phyloP scores from a whole-genome alignment of 2,797 vertebrate genomes.

The Chaunax sp. region DNA sequence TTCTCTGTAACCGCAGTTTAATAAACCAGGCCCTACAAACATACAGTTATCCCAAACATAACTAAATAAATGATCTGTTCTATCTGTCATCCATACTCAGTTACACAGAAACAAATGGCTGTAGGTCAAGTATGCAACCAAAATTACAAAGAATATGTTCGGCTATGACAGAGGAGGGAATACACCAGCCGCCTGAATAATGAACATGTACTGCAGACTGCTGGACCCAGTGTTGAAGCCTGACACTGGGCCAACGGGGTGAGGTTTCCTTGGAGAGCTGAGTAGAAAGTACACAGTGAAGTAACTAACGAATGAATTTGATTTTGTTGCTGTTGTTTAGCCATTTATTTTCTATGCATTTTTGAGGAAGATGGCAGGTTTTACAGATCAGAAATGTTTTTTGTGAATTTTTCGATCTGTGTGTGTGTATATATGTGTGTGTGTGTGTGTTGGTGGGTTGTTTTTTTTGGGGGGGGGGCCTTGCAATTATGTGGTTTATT shows the following conservation, averaged over 20 bases:
- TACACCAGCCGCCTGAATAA: constrained; percentile 32
- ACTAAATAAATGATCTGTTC: constrained; percentile 41
- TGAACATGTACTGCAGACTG: constrained; percentile 26
- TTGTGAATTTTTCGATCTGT: not conserved
- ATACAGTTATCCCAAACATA: constrained; percentile 61
- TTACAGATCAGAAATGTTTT: too few relatives aligned
- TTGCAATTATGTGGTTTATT: too few relatives aligned
- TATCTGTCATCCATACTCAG: constrained; percentile 35
- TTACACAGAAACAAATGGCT: constrained; percentile 56
- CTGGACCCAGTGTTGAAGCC: constrained; percentile 14
- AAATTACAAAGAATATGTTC: constrained; percentile 78
- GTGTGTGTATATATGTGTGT: not conserved
- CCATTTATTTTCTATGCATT: constrained; percentile 22
- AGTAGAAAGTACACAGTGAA: constrained; percentile 6
- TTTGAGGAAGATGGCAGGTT: not conserved
- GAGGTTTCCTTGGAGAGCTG: constrained; percentile 35
- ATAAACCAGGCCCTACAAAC: constrained; percentile 48
- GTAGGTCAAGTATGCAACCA: constrained; percentile 62
- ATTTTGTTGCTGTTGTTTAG: too few relatives aligned
- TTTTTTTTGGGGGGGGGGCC: not conserved
- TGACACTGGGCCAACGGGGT: constrained; percentile 43
- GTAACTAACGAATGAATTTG: constrained; percentile 3
- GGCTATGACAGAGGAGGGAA: constrained; percentile 40
- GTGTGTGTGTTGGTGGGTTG: not conserved
- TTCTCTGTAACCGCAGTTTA: constrained; percentile 45